These are phyloP conservation scores for Sparidentex hasta DNA, from an alignment of 2,797 vertebrate genomes.

Conservation along the genomic window DNA sequence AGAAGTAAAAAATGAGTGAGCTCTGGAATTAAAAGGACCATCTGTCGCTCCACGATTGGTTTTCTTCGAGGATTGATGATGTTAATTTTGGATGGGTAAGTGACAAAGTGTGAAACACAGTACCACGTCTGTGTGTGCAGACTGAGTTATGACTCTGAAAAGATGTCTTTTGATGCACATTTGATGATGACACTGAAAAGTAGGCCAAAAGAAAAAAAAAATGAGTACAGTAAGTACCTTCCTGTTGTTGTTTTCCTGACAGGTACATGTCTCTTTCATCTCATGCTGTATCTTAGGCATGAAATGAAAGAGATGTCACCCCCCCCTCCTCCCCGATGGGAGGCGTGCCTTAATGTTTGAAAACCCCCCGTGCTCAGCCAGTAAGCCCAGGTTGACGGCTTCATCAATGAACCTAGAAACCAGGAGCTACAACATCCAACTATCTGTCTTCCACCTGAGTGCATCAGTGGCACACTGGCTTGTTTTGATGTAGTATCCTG, in stretches of 20 bases:
- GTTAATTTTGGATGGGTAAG: too few relatives aligned
- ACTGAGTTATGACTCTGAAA: not conserved
- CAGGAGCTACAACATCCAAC: not conserved
- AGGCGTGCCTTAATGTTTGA: not conserved
- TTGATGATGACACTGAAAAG: not conserved
- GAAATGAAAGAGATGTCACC: not conserved
- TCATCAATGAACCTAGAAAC: not conserved
- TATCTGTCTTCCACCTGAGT: not conserved
- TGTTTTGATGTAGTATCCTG: constrained; percentile 40
- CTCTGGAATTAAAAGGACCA: too few relatives aligned
- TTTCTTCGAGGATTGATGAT: too few relatives aligned
- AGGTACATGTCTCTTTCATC: not conserved
- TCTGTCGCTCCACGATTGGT: too few relatives aligned
- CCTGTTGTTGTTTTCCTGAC: not conserved
- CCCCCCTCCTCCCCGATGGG: not conserved
- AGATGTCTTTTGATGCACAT: not conserved
- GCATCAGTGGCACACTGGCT: not conserved
- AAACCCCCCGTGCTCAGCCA: not conserved
- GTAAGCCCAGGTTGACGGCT: not conserved
- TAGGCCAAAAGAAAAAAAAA: not conserved
- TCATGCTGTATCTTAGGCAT: not conserved
- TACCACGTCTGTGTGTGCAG: not conserved
- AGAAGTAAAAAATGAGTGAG: too few relatives aligned
- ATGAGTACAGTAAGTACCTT: not conserved
- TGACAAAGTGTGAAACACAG: too few relatives aligned